Percentiles rank a stretch among this genome's conserved stretches.
These are phyloP conservation scores for Drosophila sturtevanti DNA, from an alignment of 1,140 invertebrate genomes.

Conservation along the genomic window DNA sequence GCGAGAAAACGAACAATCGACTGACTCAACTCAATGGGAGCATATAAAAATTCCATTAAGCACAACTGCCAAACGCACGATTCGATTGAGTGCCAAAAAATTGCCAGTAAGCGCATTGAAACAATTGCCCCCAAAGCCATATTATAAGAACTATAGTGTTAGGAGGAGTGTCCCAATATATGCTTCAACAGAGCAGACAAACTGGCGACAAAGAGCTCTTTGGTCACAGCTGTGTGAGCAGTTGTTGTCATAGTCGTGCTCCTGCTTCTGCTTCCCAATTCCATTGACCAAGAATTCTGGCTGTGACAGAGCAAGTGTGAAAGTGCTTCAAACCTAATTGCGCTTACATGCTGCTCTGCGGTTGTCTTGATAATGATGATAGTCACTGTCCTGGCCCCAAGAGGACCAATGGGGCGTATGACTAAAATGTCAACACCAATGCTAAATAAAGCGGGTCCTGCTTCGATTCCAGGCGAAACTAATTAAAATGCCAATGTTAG, in stretches of 20 bases:
- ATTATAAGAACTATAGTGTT: slow-evolving; percentile 24
- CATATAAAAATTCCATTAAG: slow-evolving; percentile 73
- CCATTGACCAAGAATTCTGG: slow-evolving; percentile 15
- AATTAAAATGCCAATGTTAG: slow-evolving; percentile 37
- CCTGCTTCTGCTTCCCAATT: background rate
- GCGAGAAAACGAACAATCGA: slow-evolving; percentile 52
- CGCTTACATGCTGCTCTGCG: slow-evolving; percentile 58
- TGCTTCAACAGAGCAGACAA: slow-evolving; percentile 62
- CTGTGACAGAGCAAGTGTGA: slow-evolving; percentile 44
- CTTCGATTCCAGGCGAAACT: slow-evolving; percentile 8
- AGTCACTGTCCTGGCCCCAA: slow-evolving; percentile 17
- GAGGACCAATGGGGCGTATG: slow-evolving; percentile 43
- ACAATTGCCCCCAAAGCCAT: slow-evolving; percentile 42
- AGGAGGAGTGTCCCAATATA: slow-evolving; percentile 34
- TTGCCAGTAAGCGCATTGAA: slow-evolving; percentile 51
- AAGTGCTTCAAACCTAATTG: slow-evolving; percentile 70
- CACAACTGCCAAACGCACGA: slow-evolving; percentile 70
- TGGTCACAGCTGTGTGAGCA: slow-evolving; percentile 34
- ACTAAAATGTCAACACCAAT: slow-evolving; percentile 26
- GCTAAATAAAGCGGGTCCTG: background rate
- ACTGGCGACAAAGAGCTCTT: slow-evolving; percentile 69
- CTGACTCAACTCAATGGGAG: slow-evolving; percentile 53
- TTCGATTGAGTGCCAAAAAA: slow-evolving; percentile 57
- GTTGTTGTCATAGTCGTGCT: no score
- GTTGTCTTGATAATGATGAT: slow-evolving; percentile 10